Conservation (phyloP, 2,888 invertebrate genomes). For the Chironomus riparius region DNA sequence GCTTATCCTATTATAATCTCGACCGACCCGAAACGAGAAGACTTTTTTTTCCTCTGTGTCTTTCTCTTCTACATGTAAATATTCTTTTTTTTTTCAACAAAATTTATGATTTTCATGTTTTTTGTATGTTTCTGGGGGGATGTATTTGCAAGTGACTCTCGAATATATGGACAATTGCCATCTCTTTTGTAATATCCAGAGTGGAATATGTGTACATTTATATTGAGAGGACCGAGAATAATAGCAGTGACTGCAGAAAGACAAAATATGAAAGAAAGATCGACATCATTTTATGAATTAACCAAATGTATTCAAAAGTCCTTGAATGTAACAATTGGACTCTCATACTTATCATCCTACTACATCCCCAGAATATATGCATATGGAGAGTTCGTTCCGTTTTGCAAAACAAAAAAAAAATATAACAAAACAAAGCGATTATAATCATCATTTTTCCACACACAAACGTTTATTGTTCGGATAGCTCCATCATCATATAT, state of each 20-base stretch:
- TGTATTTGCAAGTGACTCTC: not conserved
- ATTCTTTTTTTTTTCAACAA: no score
- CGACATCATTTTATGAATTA: not conserved
- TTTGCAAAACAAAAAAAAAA: no score
- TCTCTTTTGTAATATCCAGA: not conserved
- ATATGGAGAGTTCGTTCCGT: no score
- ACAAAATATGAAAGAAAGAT: not conserved
- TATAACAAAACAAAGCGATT: slow-evolving; percentile 16
- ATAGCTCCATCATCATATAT: slow-evolving; percentile 23
- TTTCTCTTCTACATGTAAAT: not conserved
- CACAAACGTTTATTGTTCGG: slow-evolving; percentile 7
- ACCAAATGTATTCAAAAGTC: slow-evolving; percentile 9
- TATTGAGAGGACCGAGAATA: not conserved
- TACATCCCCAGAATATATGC: not conserved
- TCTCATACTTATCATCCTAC: not conserved
- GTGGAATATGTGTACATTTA: not conserved
- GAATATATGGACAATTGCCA: slow-evolving; percentile 1
- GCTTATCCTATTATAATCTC: slow-evolving; percentile 25
- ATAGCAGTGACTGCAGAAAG: not conserved
- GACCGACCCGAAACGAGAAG: slow-evolving; percentile 3
- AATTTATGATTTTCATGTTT: slow-evolving; percentile 2
- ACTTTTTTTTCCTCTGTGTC: not conserved
- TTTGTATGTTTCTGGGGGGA: not conserved
- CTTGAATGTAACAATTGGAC: slow-evolving; percentile 20
- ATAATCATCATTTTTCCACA: slow-evolving; percentile 26